phyloP scores from a whole-genome alignment of 2,888 invertebrate species.

The Corythucha ciliata region DNA sequence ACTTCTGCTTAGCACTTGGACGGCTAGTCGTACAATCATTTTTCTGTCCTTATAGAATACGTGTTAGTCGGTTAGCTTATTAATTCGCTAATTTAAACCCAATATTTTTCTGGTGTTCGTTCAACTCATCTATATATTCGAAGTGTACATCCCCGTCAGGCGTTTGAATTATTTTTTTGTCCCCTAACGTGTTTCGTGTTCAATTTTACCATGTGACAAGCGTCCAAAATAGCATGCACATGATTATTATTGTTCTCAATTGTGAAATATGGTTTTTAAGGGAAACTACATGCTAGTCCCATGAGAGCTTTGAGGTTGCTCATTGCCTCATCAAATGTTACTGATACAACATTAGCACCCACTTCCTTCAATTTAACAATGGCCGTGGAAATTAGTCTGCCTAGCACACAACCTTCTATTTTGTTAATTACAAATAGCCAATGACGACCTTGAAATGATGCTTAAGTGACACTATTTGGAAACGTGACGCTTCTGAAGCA shows the following conservation, averaged over 20 bases:
- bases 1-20: conserved; percentile 26
- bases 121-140: conserved; percentile 18
- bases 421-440: neutral
- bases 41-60: too few species aligned
- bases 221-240: conserved; percentile 18
- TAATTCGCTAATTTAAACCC: conserved; percentile 26
- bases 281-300: neutral
- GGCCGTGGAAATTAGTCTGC: too few species aligned
- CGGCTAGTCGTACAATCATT: conserved; percentile 29
- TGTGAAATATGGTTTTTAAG: neutral
- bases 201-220: conserved; percentile 22
- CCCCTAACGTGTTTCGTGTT: conserved; percentile 17
- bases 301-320: neutral
- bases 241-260: too few species aligned
- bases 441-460: neutral
- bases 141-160: conserved; percentile 1
- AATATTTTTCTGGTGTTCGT: conserved; percentile 16
- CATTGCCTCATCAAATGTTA: too few species aligned
- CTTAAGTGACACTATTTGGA: neutral
- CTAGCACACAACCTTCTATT: too few species aligned
- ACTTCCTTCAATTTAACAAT: too few species aligned
- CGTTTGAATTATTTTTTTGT: conserved; percentile 14
- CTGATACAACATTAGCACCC: too few species aligned
- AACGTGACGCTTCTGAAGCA: neutral
- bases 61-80: too few species aligned